These are phyloP conservation scores for Polydrusus cervinus DNA, from an alignment of 2,888 invertebrate species.

Conservation along the genomic window DNA sequence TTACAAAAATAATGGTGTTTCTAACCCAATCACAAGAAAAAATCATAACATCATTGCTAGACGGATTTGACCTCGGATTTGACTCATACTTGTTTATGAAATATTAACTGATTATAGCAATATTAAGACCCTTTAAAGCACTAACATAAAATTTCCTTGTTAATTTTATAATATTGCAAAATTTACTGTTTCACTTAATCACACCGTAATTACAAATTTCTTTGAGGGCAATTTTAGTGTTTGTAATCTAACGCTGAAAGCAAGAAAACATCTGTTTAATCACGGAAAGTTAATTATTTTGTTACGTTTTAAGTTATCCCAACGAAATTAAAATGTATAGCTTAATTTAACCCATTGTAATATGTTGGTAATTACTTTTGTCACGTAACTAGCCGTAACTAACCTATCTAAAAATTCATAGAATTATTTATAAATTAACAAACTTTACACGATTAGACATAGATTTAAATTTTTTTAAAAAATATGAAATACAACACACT, in stretches of 20 bases:
- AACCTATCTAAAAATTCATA: not conserved
- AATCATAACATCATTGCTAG: too few relatives aligned
- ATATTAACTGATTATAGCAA: too few relatives aligned
- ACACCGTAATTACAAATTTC: constrained; percentile 11
- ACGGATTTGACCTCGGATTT: too few relatives aligned
- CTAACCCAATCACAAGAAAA: too few relatives aligned
- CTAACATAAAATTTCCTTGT: constrained; percentile 3
- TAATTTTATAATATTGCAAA: constrained; percentile 21
- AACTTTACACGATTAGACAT: not conserved
- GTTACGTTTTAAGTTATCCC: constrained; percentile 26
- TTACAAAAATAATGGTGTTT: too few relatives aligned
- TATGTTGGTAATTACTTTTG: constrained; percentile 24
- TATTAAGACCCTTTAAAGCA: too few relatives aligned
- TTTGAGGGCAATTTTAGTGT: constrained; percentile 18
- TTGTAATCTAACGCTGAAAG: constrained; percentile 18
- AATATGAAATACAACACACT: too few relatives aligned
- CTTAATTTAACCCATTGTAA: constrained; percentile 9
- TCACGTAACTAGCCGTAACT: not conserved
- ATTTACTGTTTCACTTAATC: constrained; percentile 24
- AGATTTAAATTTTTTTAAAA: too few relatives aligned
- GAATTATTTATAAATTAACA: not conserved
- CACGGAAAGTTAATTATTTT: constrained; percentile 33
- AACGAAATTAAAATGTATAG: constrained; percentile 27
- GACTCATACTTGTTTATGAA: too few relatives aligned
- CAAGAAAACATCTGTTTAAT: constrained; percentile 34